Evolutionary conservation across 2,797 vertebrate genomes (phyloP).

Genomic region (Notamacropus eugenii): DNA sequence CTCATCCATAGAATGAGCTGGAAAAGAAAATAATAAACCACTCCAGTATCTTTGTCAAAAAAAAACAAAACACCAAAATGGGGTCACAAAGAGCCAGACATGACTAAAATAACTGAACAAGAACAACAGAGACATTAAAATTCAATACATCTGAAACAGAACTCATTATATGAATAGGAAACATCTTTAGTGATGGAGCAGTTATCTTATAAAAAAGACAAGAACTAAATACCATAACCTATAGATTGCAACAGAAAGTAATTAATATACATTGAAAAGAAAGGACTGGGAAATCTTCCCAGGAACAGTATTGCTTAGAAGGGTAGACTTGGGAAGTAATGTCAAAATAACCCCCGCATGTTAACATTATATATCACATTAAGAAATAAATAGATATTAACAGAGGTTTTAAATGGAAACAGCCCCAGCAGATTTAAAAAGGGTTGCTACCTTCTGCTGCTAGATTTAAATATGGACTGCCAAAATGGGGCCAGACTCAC

Average conservation of each 20-base stretch:
- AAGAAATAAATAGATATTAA: conserved; percentile 74
- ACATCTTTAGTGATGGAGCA: not conserved
- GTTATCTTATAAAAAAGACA: conserved; percentile 29
- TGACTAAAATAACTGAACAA: not conserved
- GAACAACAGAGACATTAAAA: not conserved
- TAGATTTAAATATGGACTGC: conserved; percentile 65
- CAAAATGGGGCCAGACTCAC: conserved; percentile 64
- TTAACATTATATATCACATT: conserved; percentile 69
- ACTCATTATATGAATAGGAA: not conserved
- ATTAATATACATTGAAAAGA: conserved; percentile 52
- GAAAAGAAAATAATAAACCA: not conserved
- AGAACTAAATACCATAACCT: not conserved
- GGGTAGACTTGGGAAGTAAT: conserved; percentile 62
- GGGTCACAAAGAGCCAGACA: not conserved
- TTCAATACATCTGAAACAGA: not conserved
- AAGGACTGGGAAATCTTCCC: conserved; percentile 65
- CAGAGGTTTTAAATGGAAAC: conserved; percentile 64
- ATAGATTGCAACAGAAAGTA: conserved; percentile 15
- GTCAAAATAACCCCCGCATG: conserved; percentile 70
- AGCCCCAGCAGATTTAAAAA: conserved; percentile 61
- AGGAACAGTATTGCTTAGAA: conserved; percentile 62
- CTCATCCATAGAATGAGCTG: not conserved
- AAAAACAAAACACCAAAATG: not conserved
- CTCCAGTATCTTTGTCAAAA: not conserved
- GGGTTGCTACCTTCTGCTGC: conserved; percentile 64